A percentile compares a stretch with the other conserved stretches of the same genome.
These are phyloP conservation scores for Macrotus californicus DNA, from an alignment of 2,113 vertebrate species.

Conservation along the genomic window DNA sequence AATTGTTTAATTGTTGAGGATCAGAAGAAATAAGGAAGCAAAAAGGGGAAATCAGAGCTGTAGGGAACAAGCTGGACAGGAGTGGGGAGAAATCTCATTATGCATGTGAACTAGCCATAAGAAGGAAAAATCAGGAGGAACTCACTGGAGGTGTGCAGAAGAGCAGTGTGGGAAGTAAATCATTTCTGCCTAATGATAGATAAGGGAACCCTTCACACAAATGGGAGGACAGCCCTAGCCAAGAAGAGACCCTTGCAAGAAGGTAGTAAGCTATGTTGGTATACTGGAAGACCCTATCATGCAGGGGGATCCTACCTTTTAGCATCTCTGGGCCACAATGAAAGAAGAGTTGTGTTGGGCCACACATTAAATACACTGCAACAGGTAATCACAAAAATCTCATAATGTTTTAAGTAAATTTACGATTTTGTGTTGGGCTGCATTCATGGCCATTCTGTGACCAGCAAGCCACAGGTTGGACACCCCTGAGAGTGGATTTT, in stretches of 20 bases:
- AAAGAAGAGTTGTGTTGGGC: no score
- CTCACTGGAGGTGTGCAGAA: neutral
- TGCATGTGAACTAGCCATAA: neutral
- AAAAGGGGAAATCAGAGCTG: neutral
- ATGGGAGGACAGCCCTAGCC: neutral
- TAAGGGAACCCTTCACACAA: neutral
- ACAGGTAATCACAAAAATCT: no score
- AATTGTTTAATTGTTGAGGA: constrained; percentile 22
- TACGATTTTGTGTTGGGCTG: no score
- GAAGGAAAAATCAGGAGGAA: neutral
- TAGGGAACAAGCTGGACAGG: neutral
- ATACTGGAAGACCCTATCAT: neutral
- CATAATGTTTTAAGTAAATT: no score
- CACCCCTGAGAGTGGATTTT: neutral
- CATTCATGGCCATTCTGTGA: no score
- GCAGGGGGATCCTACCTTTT: no score
- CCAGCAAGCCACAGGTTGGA: no score
- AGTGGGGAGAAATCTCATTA: neutral
- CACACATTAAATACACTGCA: no score
- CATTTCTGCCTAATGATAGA: neutral
- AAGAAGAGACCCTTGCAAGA: neutral
- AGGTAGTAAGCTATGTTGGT: neutral
- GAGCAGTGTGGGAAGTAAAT: neutral
- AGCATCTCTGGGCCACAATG: no score
- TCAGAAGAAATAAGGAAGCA: constrained; percentile 21